Evolutionary conservation across 92 coral and sea anemone genomes (phyloP).

Genomic region (Parazoanthus swiftii): DNA sequence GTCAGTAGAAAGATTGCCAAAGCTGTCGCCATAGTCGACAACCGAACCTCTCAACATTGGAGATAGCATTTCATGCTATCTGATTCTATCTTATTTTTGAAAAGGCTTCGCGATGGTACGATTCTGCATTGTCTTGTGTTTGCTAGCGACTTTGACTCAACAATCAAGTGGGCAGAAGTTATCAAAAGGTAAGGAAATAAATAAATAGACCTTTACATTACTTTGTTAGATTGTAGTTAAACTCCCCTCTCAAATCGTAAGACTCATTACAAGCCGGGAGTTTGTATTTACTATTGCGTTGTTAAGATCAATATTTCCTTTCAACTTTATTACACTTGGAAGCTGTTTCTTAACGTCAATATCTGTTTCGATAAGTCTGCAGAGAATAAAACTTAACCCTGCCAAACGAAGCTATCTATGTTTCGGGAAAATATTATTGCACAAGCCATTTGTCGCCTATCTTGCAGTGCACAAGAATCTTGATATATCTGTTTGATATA

Average conservation of each 20-base stretch:
- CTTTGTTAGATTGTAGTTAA: neutral
- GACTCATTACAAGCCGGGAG: neutral
- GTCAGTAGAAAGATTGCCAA: neutral
- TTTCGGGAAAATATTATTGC: neutral
- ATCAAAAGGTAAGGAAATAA: slow-evolving; percentile 15
- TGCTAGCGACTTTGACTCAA: neutral
- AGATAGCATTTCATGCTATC: slow-evolving; percentile 41
- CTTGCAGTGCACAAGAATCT: neutral
- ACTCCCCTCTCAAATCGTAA: neutral
- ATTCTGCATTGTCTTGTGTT: slow-evolving; percentile 1
- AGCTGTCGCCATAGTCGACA: neutral
- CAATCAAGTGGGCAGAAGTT: slow-evolving; percentile 2
- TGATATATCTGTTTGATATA: no score
- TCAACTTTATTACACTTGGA: no score
- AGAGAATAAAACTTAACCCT: neutral
- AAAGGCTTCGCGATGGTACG: slow-evolving; percentile 30
- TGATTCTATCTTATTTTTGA: neutral
- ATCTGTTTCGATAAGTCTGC: neutral
- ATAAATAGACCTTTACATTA: neutral
- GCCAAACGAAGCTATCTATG: neutral
- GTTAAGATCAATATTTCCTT: no score
- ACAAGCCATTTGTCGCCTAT: neutral
- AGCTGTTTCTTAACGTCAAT: neutral
- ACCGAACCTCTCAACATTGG: slow-evolving; percentile 16
- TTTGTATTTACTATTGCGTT: neutral